phyloP scores from a whole-genome alignment of 2,113 vertebrate species.

The Sturnira hondurensis region DNA sequence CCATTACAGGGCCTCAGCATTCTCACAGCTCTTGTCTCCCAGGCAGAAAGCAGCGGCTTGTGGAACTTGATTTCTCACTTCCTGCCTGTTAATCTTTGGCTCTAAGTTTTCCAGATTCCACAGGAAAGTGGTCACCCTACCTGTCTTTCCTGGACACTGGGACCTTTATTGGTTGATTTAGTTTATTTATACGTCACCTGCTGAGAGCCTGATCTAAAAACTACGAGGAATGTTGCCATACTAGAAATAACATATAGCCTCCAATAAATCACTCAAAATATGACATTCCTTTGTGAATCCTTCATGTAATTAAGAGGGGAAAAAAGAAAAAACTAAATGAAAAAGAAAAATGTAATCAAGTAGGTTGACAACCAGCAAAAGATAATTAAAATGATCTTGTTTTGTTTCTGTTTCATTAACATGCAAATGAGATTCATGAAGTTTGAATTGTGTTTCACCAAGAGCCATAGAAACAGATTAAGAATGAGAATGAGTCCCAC shows the following conservation, averaged over 20 bases:
- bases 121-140: background rate
- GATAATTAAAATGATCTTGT: conserved; percentile 69
- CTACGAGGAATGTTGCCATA: background rate
- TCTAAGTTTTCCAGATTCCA: background rate
- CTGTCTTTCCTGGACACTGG: background rate
- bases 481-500: conserved; percentile 62
- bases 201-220: background rate
- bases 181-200: background rate
- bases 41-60: background rate
- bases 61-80: background rate
- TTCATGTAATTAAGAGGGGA: conserved; percentile 45
- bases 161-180: background rate
- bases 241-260: conserved; percentile 21
- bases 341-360: conserved; percentile 62
- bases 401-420: conserved; percentile 63
- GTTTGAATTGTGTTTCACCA: conserved; percentile 59
- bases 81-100: background rate
- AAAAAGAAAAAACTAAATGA: conserved; percentile 53
- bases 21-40: background rate
- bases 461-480: conserved; percentile 68
- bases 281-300: conserved; percentile 37
- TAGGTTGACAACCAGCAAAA: conserved; percentile 61
- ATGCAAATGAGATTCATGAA: conserved; percentile 74
- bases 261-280: conserved; percentile 48
- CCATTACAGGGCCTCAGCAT: background rate